Percentiles rank a stretch among this genome's conserved stretches.
phyloP scores from a whole-genome alignment of 2,797 vertebrate species.

The Trachurus trachurus region DNA sequence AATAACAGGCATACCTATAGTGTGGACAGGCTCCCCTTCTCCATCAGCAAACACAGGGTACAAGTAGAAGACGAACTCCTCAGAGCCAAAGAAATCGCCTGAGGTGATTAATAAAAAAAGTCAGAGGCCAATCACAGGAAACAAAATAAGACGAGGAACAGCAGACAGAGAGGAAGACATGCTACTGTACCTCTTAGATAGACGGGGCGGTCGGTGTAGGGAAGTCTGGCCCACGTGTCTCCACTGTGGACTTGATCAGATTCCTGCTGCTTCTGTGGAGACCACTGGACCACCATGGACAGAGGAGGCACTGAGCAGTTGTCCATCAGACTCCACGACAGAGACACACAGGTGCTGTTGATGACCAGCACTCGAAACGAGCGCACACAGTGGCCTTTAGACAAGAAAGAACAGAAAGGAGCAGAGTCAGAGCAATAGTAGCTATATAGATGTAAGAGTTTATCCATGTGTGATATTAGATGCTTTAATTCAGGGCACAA shows the following conservation, averaged over 20 bases:
- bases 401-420: neutral
- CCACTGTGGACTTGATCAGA: conserved; percentile 60
- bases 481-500: neutral
- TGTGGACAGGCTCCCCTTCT: conserved; percentile 87
- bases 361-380: conserved; percentile 83
- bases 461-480: neutral
- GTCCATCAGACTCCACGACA: conserved; percentile 88
- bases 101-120: conserved; percentile 30
- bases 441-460: neutral
- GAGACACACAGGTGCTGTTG: conserved; percentile 90
- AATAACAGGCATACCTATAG: conserved; percentile 83
- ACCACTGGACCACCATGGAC: conserved; percentile 92
- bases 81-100: conserved; percentile 91
- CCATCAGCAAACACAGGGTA: conserved; percentile 91
- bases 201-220: conserved; percentile 69
- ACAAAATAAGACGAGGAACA: neutral
- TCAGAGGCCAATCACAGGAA: neutral
- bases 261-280: conserved; percentile 66
- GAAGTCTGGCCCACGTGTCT: conserved; percentile 88
- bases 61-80: conserved; percentile 90
- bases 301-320: conserved; percentile 73
- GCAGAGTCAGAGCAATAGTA: neutral
- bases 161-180: neutral
- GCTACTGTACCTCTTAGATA: conserved; percentile 76
- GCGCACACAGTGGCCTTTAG: conserved; percentile 71